A percentile compares a stretch with the other conserved stretches of the same genome.
Conservation (phyloP, 1,140 invertebrate species). For the Drosophila takahashii region DNA sequence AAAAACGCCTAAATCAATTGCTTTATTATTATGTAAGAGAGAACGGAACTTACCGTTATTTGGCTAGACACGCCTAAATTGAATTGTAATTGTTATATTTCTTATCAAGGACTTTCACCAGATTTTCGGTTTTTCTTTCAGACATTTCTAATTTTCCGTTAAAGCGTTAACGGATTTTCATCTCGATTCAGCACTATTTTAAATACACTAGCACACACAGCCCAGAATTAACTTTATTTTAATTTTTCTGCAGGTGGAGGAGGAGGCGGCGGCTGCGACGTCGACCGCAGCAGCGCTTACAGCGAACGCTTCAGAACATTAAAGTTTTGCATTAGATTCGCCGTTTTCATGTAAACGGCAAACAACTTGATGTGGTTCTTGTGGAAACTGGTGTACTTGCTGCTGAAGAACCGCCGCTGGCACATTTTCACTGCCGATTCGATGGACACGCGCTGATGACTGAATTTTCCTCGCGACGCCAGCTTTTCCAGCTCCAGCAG, state of each 20-base stretch:
- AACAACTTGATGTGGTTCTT: constrained; percentile 83
- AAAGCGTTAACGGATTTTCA: constrained; percentile 1
- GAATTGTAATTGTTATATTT: constrained; percentile 15
- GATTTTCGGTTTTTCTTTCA: constrained; percentile 14
- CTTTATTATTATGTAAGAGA: constrained; percentile 25
- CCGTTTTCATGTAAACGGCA: constrained; percentile 85
- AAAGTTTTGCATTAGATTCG: constrained; percentile 84
- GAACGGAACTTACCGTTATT: constrained; percentile 23
- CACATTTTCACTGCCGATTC: constrained; percentile 82
- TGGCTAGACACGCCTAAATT: constrained; percentile 40
- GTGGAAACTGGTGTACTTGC: constrained; percentile 81
- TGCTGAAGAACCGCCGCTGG: constrained; percentile 74
- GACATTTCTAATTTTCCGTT: constrained; percentile 6
- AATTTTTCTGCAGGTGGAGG: constrained; percentile 9
- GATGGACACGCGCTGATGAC: constrained; percentile 74
- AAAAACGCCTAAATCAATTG: background rate
- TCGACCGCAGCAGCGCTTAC: constrained; percentile 56
- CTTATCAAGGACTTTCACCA: constrained; percentile 13
- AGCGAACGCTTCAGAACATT: constrained; percentile 82
- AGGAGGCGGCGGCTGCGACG: constrained; percentile 38
- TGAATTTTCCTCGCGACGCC: constrained; percentile 71
- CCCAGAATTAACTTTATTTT: constrained; percentile 31
- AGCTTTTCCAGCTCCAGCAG: constrained; percentile 34
- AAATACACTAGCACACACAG: constrained; percentile 58
- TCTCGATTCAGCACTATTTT: constrained; percentile 48